These are phyloP conservation scores for Rhinolophus sinicus DNA, from an alignment of 2,113 vertebrate species.

Conservation along the genomic window DNA sequence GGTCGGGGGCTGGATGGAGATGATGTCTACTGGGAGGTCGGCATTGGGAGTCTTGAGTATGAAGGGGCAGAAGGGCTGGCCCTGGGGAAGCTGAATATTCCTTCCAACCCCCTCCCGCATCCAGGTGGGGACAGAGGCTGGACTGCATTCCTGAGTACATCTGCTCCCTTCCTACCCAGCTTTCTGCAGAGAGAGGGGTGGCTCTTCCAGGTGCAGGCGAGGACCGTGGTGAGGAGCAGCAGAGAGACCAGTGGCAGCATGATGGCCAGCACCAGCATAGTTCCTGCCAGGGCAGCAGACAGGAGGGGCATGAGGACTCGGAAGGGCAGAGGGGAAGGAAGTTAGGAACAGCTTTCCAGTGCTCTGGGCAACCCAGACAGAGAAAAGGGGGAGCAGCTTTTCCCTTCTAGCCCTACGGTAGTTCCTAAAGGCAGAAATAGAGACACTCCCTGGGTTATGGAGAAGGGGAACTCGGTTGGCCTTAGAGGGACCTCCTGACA, in stretches of 20 bases:
- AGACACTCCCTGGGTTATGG: neutral
- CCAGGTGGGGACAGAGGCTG: neutral
- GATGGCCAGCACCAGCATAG: constrained; percentile 58
- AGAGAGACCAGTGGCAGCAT: constrained; percentile 50
- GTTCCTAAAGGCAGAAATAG: neutral
- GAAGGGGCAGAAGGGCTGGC: too few species aligned
- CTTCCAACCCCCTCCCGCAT: neutral
- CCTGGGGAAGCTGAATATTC: neutral
- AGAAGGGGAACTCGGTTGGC: neutral
- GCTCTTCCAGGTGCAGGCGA: constrained; percentile 72
- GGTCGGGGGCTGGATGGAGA: neutral
- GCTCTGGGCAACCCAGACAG: neutral
- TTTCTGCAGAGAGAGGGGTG: constrained; percentile 78
- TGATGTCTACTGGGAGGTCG: neutral
- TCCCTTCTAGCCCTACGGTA: too few species aligned
- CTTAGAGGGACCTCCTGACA: neutral
- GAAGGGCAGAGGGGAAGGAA: neutral
- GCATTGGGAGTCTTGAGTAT: neutral
- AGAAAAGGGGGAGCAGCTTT: neutral
- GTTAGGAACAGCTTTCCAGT: neutral
- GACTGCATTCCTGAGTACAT: neutral
- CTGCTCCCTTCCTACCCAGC: constrained; percentile 65
- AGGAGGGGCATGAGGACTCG: neutral
- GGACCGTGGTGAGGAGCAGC: neutral
- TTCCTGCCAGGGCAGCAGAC: constrained; percentile 40